Percentiles rank a stretch among this genome's conserved stretches.
phyloP scores from a whole-genome alignment of 2,113 vertebrate genomes.

The Oryzias curvinotus region DNA sequence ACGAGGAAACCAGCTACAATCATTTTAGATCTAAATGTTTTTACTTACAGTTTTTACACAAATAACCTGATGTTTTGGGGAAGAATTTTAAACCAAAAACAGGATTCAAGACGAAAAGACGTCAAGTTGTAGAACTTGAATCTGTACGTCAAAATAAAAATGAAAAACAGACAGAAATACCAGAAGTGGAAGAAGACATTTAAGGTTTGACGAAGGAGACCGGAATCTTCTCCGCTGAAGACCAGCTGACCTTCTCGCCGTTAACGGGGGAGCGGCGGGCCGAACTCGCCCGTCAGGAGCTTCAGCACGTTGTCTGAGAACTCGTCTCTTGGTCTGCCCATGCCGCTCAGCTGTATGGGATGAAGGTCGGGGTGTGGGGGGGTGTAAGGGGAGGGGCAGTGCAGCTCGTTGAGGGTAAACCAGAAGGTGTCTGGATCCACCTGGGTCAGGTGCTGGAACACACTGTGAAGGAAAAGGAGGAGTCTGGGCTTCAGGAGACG shows the following conservation, averaged over 20 bases:
- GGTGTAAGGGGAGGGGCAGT: constrained; percentile 69
- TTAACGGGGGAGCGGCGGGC: constrained; percentile 5
- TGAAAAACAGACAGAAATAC: constrained; percentile 10
- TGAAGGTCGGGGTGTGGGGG: constrained; percentile 81
- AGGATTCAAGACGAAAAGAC: too few species aligned
- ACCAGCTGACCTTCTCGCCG: constrained; percentile 3
- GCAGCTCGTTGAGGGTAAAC: constrained; percentile 83
- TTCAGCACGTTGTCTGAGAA: constrained; percentile 79
- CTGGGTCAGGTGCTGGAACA: constrained; percentile 84
- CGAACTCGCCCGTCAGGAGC: constrained; percentile 78
- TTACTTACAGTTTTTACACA: too few species aligned
- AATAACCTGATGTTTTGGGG: too few species aligned
- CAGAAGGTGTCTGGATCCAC: constrained; percentile 86
- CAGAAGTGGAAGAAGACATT: background rate
- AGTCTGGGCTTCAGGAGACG: background rate
- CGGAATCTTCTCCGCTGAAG: background rate
- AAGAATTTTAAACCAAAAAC: too few species aligned
- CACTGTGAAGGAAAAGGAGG: constrained; percentile 62
- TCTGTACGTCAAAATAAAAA: background rate
- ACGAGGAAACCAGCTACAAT: too few species aligned
- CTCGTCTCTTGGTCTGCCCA: constrained; percentile 64
- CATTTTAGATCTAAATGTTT: too few species aligned
- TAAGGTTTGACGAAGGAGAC: constrained; percentile 11
- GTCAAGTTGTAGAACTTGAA: too few species aligned
- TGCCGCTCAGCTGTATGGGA: constrained; percentile 68